phyloP scores from a whole-genome alignment of 2,797 vertebrate genomes.

The Artibeus lituratus region DNA sequence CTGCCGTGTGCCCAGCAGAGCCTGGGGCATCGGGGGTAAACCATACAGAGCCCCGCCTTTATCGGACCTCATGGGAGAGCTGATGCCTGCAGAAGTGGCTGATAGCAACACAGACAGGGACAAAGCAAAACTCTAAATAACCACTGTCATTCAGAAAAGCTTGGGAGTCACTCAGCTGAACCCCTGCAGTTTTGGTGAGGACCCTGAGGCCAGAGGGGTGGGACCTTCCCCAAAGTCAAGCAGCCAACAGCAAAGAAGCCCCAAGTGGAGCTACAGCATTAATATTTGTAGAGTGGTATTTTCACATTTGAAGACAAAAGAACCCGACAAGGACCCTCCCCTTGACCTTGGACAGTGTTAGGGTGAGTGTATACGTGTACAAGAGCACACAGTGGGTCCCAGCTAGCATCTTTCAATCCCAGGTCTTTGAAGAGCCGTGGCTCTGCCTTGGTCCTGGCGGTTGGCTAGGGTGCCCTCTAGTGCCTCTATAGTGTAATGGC shows the following conservation, averaged over 20 bases:
- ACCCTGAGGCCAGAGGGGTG: neutral
- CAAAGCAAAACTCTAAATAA: neutral
- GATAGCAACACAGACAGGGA: neutral
- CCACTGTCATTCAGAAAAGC: neutral
- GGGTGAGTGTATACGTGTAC: too few relatives aligned
- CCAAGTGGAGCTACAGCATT: neutral
- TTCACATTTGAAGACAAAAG: neutral
- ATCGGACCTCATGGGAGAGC: neutral
- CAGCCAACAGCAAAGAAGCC: neutral
- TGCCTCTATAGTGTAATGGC: neutral
- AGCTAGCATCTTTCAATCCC: neutral
- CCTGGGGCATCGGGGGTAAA: neutral
- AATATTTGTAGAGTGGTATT: neutral
- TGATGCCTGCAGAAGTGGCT: neutral
- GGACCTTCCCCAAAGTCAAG: neutral
- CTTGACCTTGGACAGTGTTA: neutral
- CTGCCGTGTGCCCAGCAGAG: neutral
- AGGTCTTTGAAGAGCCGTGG: neutral
- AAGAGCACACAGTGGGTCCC: neutral
- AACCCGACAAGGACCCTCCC: neutral
- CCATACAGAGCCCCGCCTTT: neutral
- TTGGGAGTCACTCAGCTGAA: neutral
- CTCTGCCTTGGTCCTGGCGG: neutral
- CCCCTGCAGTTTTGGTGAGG: neutral
- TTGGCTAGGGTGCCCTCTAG: constrained; percentile 39